Evolutionary conservation across 1,140 invertebrate genomes (phyloP).

Genomic region (Drosophila equinoxialis): DNA sequence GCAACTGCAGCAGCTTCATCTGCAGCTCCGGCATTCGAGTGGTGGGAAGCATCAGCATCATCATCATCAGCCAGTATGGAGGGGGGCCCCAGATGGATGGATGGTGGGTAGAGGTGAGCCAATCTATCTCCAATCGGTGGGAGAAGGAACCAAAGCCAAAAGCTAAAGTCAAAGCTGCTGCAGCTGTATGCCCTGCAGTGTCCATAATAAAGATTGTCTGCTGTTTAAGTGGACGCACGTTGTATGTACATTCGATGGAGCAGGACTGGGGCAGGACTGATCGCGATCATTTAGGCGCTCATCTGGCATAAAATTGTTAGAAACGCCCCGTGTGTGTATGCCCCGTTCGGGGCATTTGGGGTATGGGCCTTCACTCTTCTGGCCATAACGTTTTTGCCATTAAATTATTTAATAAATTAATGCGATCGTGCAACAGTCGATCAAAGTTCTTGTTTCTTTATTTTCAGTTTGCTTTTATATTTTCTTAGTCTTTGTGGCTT

Average conservation of each 20-base stretch:
- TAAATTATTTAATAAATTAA: slow-evolving; percentile 82
- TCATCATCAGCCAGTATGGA: too few relatives aligned
- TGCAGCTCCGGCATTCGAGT: slow-evolving; percentile 11
- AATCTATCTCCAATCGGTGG: slow-evolving; percentile 15
- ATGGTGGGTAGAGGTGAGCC: slow-evolving; percentile 1
- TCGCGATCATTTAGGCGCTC: slow-evolving; percentile 80
- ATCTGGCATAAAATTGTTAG: slow-evolving; percentile 83
- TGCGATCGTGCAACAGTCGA: slow-evolving; percentile 70
- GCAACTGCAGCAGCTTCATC: slow-evolving; percentile 2
- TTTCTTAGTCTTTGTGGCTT: slow-evolving; percentile 9
- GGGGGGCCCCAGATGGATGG: background rate
- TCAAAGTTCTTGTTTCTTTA: slow-evolving; percentile 13
- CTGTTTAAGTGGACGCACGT: slow-evolving; percentile 77
- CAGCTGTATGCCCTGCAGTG: slow-evolving; percentile 70
- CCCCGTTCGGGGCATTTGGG: background rate
- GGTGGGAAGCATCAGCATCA: slow-evolving; percentile 25
- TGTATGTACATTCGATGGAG: slow-evolving; percentile 45
- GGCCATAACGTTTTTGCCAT: slow-evolving; percentile 80
- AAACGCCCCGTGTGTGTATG: slow-evolving; percentile 74
- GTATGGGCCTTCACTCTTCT: background rate
- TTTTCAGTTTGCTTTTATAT: slow-evolving; percentile 28
- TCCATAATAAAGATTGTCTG: slow-evolving; percentile 82
- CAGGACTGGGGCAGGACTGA: slow-evolving; percentile 33
- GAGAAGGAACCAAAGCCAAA: slow-evolving; percentile 10
- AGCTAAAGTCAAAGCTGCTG: slow-evolving; percentile 36